phyloP scores from a whole-genome alignment of 2,797 vertebrate genomes.

The Lates japonicus region DNA sequence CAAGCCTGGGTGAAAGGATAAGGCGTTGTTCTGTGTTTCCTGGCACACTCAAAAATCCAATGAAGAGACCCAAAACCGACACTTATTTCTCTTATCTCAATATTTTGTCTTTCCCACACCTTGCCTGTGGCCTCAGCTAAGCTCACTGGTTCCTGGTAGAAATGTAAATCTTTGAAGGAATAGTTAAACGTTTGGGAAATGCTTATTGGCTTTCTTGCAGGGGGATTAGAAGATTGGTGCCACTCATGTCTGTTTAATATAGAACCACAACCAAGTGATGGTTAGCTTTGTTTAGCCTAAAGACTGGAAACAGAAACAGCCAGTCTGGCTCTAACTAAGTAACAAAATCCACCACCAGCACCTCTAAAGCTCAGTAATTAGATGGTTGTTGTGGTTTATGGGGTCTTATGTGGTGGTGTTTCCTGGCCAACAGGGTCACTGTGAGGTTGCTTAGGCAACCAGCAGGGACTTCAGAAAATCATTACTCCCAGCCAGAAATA shows the following conservation, averaged over 20 bases:
- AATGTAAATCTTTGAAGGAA: neutral
- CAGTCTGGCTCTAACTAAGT: neutral
- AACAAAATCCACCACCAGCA: neutral
- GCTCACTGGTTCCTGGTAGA: neutral
- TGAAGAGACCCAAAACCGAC: neutral
- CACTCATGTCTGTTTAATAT: neutral
- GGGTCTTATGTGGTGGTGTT: neutral
- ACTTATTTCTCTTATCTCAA: neutral
- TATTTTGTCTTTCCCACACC: neutral
- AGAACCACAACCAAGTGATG: neutral
- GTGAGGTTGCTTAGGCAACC: neutral
- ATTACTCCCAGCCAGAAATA: neutral
- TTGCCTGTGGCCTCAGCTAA: neutral
- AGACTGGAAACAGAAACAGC: neutral
- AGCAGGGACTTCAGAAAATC: neutral
- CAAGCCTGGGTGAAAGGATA: neutral
- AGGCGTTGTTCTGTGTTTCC: neutral
- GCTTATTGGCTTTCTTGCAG: neutral
- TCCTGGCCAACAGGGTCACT: neutral
- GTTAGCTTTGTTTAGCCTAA: neutral
- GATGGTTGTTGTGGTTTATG: neutral
- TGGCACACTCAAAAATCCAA: neutral
- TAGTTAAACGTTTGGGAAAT: neutral
- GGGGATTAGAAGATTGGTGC: neutral
- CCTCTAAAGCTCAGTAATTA: neutral